Conservation (phyloP, 2,113 vertebrate genomes). For the Oxyruncus cristatus region DNA sequence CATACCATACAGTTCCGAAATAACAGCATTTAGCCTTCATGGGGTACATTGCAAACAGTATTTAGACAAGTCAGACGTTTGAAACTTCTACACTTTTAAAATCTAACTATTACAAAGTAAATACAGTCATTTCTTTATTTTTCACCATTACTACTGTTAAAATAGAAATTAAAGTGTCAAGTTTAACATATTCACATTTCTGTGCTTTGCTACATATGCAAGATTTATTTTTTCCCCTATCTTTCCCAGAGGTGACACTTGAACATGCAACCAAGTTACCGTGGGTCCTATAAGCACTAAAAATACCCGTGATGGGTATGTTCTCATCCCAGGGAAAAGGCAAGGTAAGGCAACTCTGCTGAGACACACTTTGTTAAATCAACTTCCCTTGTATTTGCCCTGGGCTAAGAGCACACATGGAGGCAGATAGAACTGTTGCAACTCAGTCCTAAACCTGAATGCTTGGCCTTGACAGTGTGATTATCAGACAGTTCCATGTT, state of each 20-base stretch:
- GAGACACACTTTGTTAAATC: not conserved
- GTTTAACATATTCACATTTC: not conserved
- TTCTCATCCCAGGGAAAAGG: not conserved
- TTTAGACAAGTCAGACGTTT: not conserved
- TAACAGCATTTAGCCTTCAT: not conserved
- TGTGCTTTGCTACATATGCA: fast-evolving
- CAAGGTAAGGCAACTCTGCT: not conserved
- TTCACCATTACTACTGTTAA: not conserved
- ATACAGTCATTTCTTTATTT: not conserved
- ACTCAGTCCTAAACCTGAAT: not conserved
- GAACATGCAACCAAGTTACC: not conserved
- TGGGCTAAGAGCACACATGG: not conserved
- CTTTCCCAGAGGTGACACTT: not conserved
- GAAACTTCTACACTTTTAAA: not conserved
- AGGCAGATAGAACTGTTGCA: not conserved
- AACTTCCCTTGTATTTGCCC: not conserved
- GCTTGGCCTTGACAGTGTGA: not conserved
- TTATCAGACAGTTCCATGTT: not conserved
- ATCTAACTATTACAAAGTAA: not conserved
- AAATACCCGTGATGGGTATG: not conserved
- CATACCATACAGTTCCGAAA: not conserved
- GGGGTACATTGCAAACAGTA: not conserved
- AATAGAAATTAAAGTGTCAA: not conserved
- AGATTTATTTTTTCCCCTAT: not conserved
- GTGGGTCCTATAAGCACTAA: not conserved